Evolutionary conservation across 2,888 invertebrate species (phyloP).

Genomic region (Thera obeliscata): DNA sequence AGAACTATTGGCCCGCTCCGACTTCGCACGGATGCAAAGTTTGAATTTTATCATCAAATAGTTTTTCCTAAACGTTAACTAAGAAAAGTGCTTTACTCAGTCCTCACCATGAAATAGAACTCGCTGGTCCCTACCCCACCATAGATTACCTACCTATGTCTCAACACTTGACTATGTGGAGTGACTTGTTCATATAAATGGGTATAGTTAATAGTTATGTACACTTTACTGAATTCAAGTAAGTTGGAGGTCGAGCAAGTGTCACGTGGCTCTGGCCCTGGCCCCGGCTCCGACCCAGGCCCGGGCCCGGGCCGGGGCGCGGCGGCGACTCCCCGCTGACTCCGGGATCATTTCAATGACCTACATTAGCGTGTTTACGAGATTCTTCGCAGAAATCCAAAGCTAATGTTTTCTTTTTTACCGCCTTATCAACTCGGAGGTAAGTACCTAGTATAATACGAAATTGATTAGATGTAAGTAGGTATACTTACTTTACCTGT

Average conservation of each 20-base stretch:
- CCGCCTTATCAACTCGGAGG: background rate
- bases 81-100: too few species aligned
- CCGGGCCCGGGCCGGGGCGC: too few species aligned
- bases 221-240: background rate
- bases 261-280: constrained; percentile 20
- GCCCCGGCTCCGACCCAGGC: background rate
- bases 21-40: too few species aligned
- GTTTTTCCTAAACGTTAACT: too few species aligned
- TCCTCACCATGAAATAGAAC: too few species aligned
- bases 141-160: too few species aligned
- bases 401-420: constrained; percentile 3
- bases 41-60: too few species aligned
- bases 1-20: too few species aligned
- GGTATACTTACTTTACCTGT: too few species aligned
- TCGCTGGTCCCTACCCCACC: too few species aligned
- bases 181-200: background rate
- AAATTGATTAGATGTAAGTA: background rate
- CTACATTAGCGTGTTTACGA: constrained; percentile 39
- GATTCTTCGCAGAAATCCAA: constrained; percentile 4
- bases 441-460: too few species aligned
- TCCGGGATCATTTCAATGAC: constrained; percentile 39
- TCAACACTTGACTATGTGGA: background rate
- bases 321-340: constrained; percentile 24
- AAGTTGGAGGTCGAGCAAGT: constrained; percentile 49
- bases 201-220: background rate